Evolutionary conservation across 2,113 vertebrate species (phyloP).

Genomic region (Petromus typicus): DNA sequence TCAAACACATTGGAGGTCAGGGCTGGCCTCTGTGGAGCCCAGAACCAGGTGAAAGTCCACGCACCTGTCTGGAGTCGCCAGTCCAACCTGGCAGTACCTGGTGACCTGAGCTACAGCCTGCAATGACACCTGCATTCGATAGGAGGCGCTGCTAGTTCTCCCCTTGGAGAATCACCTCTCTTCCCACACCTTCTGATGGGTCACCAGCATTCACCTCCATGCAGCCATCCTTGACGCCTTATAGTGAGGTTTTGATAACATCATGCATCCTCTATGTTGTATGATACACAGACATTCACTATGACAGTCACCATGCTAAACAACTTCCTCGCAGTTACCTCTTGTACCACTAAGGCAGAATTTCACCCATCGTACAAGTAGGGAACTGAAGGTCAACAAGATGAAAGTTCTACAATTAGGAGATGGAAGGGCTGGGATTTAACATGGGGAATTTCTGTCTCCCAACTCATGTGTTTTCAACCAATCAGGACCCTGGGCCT

Average conservation of each 20-base stretch:
- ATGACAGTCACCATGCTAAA: neutral
- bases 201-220: neutral
- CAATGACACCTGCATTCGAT: no score
- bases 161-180: neutral
- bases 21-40: neutral
- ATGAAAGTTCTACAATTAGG: neutral
- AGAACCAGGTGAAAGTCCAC: neutral
- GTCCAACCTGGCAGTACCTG: neutral
- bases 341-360: neutral
- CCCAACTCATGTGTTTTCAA: neutral
- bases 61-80: neutral
- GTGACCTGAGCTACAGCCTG: neutral
- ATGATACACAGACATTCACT: neutral
- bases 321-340: neutral
- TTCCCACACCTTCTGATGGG: neutral
- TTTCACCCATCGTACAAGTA: neutral
- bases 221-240: neutral
- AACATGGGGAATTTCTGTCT: neutral
- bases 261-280: neutral
- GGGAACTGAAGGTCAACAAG: neutral
- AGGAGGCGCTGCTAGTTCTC: neutral
- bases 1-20: fast-evolving
- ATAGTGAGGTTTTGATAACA: neutral
- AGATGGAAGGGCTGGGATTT: neutral
- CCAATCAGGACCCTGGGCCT: neutral